Percentiles rank a stretch among this genome's conserved stretches.
phyloP scores from a whole-genome alignment of 2,113 vertebrate species.

The Podarcis raffonei region DNA sequence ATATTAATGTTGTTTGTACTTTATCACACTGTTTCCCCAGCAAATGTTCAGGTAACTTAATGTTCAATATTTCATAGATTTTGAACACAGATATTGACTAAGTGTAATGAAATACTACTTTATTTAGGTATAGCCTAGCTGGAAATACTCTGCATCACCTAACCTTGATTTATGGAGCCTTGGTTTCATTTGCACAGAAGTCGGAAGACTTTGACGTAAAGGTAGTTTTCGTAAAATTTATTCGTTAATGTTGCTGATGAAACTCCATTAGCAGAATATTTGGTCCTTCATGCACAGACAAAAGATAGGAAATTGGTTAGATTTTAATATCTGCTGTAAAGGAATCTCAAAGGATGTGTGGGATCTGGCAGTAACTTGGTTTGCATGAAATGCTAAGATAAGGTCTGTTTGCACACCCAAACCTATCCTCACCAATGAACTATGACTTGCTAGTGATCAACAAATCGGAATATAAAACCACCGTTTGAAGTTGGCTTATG shows the following conservation, averaged over 20 bases:
- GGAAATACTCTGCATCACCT: conserved; percentile 82
- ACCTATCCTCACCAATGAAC: too few species aligned
- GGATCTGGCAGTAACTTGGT: neutral
- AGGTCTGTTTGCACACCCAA: neutral
- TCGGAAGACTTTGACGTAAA: conserved; percentile 88
- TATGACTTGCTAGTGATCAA: too few species aligned
- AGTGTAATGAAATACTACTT: conserved; percentile 4
- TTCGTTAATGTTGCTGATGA: neutral
- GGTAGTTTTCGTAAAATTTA: conserved; percentile 71
- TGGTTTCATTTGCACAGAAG: conserved; percentile 82
- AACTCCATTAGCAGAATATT: neutral
- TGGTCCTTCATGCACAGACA: neutral
- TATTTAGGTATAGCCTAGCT: conserved; percentile 79
- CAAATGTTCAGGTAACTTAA: neutral
- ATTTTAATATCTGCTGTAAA: conserved; percentile 13
- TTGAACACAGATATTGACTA: neutral
- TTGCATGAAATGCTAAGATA: neutral
- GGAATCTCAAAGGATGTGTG: neutral
- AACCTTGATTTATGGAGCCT: conserved; percentile 83
- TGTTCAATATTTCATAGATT: neutral
- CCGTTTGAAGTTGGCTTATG: too few species aligned
- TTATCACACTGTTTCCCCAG: neutral
- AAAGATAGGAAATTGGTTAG: conserved; percentile 45
- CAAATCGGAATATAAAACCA: too few species aligned
- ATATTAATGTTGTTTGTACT: neutral